Conservation (phyloP, 2,888 invertebrate genomes). For the Acanthacorydalis orientalis region DNA sequence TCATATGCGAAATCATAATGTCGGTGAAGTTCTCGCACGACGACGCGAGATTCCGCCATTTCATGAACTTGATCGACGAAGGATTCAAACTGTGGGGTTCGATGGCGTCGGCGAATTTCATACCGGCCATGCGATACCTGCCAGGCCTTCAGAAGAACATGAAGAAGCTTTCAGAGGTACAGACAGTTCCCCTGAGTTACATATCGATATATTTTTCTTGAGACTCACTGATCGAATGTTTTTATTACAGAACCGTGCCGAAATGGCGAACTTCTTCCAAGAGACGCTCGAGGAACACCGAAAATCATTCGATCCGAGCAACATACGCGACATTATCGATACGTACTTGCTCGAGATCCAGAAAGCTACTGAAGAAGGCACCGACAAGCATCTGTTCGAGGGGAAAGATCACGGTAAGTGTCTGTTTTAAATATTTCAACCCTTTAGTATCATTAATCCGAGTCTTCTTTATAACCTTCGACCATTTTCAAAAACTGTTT, state of each 20-base stretch:
- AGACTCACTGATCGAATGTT: not conserved
- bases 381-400: constrained; percentile 56
- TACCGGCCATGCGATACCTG: constrained; percentile 55
- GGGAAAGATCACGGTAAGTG: constrained; percentile 71
- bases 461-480: too few species aligned
- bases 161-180: constrained; percentile 35
- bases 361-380: constrained; percentile 61
- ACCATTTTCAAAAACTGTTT: not conserved
- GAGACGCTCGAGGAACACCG: constrained; percentile 71
- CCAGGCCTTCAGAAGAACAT: constrained; percentile 33
- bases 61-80: constrained; percentile 78
- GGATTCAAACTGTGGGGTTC: constrained; percentile 78
- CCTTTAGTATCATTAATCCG: too few species aligned
- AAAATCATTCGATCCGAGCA: constrained; percentile 52
- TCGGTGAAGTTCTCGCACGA: constrained; percentile 67
- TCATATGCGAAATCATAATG: constrained; percentile 83
- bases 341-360: constrained; percentile 73
- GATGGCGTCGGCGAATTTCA: constrained; percentile 66
- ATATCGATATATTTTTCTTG: not conserved
- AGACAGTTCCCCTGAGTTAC: constrained; percentile 10
- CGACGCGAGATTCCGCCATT: constrained; percentile 58
- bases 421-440: too few species aligned
- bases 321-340: constrained; percentile 71
- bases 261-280: constrained; percentile 74
- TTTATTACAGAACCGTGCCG: constrained; percentile 46